Conservation (phyloP, 2,888 invertebrate genomes). For the Cephus rjabovi region DNA sequence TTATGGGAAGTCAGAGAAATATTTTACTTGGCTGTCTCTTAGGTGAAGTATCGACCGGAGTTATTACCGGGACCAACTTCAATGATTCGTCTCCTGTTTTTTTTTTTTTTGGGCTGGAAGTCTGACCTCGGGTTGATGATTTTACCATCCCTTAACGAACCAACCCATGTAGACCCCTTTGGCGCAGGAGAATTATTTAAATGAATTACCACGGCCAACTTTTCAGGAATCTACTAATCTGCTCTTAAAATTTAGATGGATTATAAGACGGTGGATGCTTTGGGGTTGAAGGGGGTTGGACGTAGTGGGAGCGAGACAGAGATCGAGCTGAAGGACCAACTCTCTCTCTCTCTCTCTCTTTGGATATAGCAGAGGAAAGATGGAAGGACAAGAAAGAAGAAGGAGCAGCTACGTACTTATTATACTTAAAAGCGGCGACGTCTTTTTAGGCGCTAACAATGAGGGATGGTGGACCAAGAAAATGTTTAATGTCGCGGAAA, state of each 20-base stretch:
- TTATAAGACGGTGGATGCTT: constrained; percentile 49
- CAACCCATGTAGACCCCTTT: constrained; percentile 30
- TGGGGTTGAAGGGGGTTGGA: constrained; percentile 2
- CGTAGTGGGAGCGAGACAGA: background rate
- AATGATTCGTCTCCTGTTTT: too few species aligned
- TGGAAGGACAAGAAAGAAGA: constrained; percentile 16
- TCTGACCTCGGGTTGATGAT: too few species aligned
- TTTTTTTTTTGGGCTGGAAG: too few species aligned
- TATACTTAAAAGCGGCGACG: constrained; percentile 57
- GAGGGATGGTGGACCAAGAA: constrained; percentile 63
- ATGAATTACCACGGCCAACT: constrained; percentile 60
- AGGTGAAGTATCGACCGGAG: too few species aligned
- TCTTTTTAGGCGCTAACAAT: constrained; percentile 64
- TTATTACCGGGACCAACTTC: too few species aligned
- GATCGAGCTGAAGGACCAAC: too few species aligned
- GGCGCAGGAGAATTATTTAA: constrained; percentile 60
- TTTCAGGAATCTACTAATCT: constrained; percentile 57
- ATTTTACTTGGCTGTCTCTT: too few species aligned
- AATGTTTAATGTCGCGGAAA: constrained; percentile 65
- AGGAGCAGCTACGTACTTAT: constrained; percentile 44
- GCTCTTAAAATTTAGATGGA: constrained; percentile 65
- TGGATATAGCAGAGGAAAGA: constrained; percentile 13
- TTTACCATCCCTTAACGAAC: too few species aligned
- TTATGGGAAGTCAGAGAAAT: too few species aligned
- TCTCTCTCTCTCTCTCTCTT: too few species aligned